phyloP scores from a whole-genome alignment of 1,140 invertebrate genomes.

The Reticulitermes speratus region DNA sequence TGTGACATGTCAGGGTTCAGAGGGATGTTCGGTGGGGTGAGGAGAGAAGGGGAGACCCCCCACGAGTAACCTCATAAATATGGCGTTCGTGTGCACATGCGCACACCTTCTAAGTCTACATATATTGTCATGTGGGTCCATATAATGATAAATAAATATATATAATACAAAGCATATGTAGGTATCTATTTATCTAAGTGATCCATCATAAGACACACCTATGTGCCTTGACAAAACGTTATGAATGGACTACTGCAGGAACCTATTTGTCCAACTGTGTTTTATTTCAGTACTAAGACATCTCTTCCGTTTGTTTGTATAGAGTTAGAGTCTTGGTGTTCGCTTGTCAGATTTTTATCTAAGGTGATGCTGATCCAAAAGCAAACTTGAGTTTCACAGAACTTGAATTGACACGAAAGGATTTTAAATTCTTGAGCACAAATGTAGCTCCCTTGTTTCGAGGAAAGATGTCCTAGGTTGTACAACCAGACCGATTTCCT shows the following conservation, averaged over 20 bases:
- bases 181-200: not conserved
- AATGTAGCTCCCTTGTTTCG: not conserved
- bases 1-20: conserved; percentile 1
- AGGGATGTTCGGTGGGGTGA: conserved; percentile 6
- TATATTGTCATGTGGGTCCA: not conserved
- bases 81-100: conserved; percentile 8
- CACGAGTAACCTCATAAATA: conserved; percentile 19
- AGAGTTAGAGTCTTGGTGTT: not conserved
- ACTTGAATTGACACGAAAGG: not conserved
- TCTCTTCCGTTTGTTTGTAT: not conserved
- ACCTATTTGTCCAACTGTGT: not conserved
- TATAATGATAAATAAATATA: not conserved
- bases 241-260: not conserved
- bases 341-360: not conserved
- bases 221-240: conserved; percentile 11
- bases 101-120: not conserved
- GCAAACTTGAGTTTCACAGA: not conserved
- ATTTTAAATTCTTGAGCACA: not conserved
- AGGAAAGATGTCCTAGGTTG: no score
- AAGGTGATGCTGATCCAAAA: not conserved
- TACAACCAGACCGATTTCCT: no score
- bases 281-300: conserved; percentile 1
- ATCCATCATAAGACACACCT: conserved; percentile 11
- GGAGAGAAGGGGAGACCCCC: conserved; percentile 1
- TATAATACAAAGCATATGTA: not conserved